These are phyloP conservation scores for Podargus strigoides DNA, from an alignment of 2,797 vertebrate genomes.

Conservation along the genomic window DNA sequence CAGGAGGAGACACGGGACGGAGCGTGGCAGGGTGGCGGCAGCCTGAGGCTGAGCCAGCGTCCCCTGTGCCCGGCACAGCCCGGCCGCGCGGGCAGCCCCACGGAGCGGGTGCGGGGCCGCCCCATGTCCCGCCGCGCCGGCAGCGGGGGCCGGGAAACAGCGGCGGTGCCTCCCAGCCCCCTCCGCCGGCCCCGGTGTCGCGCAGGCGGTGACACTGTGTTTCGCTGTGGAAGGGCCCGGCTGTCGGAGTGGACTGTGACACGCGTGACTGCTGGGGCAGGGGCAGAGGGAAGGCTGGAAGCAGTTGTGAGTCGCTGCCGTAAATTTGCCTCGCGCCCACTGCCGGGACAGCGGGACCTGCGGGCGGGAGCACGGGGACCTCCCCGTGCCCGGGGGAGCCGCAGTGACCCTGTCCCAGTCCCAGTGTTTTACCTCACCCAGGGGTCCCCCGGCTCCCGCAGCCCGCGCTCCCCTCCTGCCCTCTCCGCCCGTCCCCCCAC, in stretches of 20 bases:
- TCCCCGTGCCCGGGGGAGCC: neutral
- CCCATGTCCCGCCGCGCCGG: too few species aligned
- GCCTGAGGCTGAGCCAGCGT: too few species aligned
- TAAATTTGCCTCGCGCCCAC: neutral
- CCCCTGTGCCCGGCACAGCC: too few species aligned
- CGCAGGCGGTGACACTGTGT: neutral
- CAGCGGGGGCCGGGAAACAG: too few species aligned
- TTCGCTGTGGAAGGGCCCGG: slow-evolving; percentile 7
- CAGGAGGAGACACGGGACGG: too few species aligned
- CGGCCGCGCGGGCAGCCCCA: too few species aligned
- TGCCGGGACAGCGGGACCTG: neutral
- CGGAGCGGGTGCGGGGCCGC: too few species aligned
- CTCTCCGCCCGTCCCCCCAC: neutral
- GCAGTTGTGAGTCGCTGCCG: rapidly evolving
- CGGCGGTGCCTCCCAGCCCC: neutral
- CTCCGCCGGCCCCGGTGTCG: neutral
- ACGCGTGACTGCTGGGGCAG: slow-evolving; percentile 6
- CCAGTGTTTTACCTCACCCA: neutral
- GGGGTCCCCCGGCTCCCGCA: neutral
- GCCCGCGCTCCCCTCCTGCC: neutral
- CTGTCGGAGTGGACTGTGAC: slow-evolving; percentile 48
- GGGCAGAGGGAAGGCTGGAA: slow-evolving; percentile 33
- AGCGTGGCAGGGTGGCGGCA: too few species aligned
- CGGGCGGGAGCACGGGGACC: neutral
- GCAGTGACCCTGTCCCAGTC: neutral